Percentiles rank a stretch among this genome's conserved stretches.
Conservation (phyloP, 2,888 invertebrate species). For the Eupithecia subumbrata region DNA sequence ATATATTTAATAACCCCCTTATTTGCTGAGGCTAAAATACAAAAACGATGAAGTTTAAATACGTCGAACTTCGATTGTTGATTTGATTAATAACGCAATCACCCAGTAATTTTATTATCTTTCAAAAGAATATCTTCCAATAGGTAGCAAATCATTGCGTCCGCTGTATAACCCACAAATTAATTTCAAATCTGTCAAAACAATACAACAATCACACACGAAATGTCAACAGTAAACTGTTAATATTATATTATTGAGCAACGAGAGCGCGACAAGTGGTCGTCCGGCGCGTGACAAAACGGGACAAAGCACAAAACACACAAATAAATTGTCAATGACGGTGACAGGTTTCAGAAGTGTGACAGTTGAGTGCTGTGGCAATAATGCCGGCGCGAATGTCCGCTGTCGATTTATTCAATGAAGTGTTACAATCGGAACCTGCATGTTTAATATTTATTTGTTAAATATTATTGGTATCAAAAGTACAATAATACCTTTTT, state of each 20-base stretch:
- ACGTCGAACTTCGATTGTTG: not conserved
- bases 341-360: conserved; percentile 38
- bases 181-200: conserved; percentile 8
- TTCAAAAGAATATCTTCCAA: not conserved
- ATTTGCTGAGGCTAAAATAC: too few relatives aligned
- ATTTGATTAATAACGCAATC: not conserved
- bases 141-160: not conserved
- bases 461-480: too few relatives aligned
- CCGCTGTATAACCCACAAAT: not conserved
- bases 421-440: conserved; percentile 25
- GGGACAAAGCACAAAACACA: conserved; percentile 33
- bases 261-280: conserved; percentile 37
- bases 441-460: not conserved
- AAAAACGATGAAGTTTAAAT: not conserved
- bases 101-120: not conserved
- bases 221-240: conserved; percentile 16
- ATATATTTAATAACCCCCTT: too few relatives aligned
- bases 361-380: conserved; percentile 45
- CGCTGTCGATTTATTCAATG: conserved; percentile 27
- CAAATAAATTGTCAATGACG: conserved; percentile 39
- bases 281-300: conserved; percentile 31
- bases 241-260: conserved; percentile 27
- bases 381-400: conserved; percentile 39
- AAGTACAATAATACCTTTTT: too few relatives aligned
- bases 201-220: conserved; percentile 20